A percentile compares a stretch with the other conserved stretches of the same genome.
phyloP scores from a whole-genome alignment of 2,797 vertebrate species.

The Acanthurus tractus region DNA sequence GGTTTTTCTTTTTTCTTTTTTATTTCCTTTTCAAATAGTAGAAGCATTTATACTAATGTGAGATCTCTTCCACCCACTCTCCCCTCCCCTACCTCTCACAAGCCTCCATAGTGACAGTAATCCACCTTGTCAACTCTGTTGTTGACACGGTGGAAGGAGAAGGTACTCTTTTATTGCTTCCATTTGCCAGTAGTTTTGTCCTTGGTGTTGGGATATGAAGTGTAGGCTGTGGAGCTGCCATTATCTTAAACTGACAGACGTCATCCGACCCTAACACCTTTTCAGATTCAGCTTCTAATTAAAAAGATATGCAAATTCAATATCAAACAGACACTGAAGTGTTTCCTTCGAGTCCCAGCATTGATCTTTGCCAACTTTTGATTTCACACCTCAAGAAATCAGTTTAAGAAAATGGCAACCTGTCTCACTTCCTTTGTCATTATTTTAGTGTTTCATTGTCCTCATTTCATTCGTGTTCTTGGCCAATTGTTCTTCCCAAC shows the following conservation, averaged over 20 bases:
- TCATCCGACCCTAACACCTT: background rate
- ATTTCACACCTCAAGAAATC: slow-evolving; percentile 40
- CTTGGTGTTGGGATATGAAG: slow-evolving; percentile 64
- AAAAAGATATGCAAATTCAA: slow-evolving; percentile 32
- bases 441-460: slow-evolving; percentile 36
- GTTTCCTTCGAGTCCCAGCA: background rate
- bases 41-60: slow-evolving; percentile 83
- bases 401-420: slow-evolving; percentile 78
- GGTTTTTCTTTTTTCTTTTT: slow-evolving; percentile 30
- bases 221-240: slow-evolving; percentile 67
- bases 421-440: slow-evolving; percentile 29
- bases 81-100: slow-evolving; percentile 87
- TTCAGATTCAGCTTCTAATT: slow-evolving; percentile 29
- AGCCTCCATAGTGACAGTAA: slow-evolving; percentile 99
- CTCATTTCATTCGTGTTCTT: slow-evolving; percentile 52
- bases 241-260: slow-evolving; percentile 73
- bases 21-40: slow-evolving; percentile 7
- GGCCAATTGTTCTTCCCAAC: slow-evolving; percentile 63
- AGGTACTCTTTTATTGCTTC: slow-evolving; percentile 89
- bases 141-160: slow-evolving; percentile 95
- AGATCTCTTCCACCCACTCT: slow-evolving; percentile 87
- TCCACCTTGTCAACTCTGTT: slow-evolving; percentile 95
- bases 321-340: slow-evolving; percentile 5
- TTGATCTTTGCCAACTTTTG: slow-evolving; percentile 20
- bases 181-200: slow-evolving; percentile 64